phyloP scores from a whole-genome alignment of 2,113 vertebrate genomes.

The Eclectus roratus region DNA sequence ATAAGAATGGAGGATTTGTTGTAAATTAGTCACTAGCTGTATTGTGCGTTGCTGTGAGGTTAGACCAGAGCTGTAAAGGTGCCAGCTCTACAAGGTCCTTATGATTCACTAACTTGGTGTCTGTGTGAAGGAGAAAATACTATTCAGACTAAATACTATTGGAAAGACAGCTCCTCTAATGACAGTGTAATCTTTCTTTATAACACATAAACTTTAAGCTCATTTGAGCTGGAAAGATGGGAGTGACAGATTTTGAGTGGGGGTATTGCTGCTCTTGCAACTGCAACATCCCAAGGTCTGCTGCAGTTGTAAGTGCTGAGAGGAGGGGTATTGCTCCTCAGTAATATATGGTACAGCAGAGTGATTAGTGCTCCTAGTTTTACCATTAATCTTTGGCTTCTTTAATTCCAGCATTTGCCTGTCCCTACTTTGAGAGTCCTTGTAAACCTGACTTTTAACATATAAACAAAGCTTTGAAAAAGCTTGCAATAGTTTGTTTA shows the following conservation, averaged over 20 bases:
- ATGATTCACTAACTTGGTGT: constrained; percentile 34
- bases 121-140: constrained; percentile 23
- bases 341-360: background rate
- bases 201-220: background rate
- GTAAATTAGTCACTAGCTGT: constrained; percentile 75
- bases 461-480: background rate
- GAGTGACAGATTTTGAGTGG: background rate
- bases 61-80: constrained; percentile 67
- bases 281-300: constrained; percentile 1
- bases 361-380: background rate
- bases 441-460: background rate
- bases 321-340: background rate
- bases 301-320: background rate
- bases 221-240: constrained; percentile 14
- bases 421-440: background rate
- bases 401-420: background rate
- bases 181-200: background rate
- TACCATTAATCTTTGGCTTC: background rate
- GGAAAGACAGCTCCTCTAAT: background rate
- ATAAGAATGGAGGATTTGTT: constrained; percentile 75
- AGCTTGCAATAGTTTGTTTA: background rate
- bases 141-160: constrained; percentile 12
- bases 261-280: constrained; percentile 19
- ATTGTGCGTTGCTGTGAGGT: constrained; percentile 61
- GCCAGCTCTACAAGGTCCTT: constrained; percentile 59